Conservation (phyloP, 2,113 vertebrate genomes). For the Malurus alboscapulatus region DNA sequence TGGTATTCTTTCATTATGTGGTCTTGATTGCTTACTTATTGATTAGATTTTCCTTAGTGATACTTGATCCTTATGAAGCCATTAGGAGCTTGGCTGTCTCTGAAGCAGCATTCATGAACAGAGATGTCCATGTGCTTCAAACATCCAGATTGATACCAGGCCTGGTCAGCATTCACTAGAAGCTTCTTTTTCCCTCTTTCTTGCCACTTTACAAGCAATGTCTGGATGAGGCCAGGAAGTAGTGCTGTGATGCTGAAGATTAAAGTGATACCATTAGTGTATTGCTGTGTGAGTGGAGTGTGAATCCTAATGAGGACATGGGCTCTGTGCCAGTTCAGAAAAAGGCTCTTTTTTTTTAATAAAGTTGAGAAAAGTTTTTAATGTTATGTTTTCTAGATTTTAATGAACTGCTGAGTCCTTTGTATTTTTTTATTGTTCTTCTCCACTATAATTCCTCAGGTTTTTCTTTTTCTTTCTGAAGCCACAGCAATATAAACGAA, state of each 20-base stretch:
- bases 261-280: background rate
- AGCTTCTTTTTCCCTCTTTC: background rate
- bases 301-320: background rate
- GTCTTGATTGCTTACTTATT: constrained; percentile 8
- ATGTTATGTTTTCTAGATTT: background rate
- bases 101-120: background rate
- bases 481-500: background rate
- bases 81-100: background rate
- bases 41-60: constrained; percentile 32
- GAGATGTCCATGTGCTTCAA: background rate
- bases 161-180: background rate
- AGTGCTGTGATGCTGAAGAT: background rate
- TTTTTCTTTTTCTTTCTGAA: constrained; percentile 29
- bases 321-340: constrained; percentile 13
- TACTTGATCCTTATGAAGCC: background rate
- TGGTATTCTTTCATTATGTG: background rate
- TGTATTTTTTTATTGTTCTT: constrained; percentile 32
- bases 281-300: background rate
- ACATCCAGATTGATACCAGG: background rate
- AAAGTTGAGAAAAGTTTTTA: constrained; percentile 20
- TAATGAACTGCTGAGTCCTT: constrained; percentile 40
- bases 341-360: background rate
- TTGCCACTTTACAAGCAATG: background rate
- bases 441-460: background rate
- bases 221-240: background rate